Evolutionary conservation across 2,888 invertebrate species (phyloP).

Genomic region (Patella pellucida): DNA sequence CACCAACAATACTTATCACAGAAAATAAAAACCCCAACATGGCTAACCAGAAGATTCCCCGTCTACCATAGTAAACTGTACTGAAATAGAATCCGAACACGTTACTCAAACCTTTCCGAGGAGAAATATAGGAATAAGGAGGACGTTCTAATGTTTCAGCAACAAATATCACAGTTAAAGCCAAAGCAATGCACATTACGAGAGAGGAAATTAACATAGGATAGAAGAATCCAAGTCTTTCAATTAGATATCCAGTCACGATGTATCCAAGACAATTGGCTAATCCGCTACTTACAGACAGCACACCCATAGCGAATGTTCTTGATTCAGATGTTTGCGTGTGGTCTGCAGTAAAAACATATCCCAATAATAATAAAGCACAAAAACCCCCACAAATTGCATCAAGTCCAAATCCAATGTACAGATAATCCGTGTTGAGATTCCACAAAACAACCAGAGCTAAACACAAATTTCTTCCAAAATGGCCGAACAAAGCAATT

Average conservation of each 20-base stretch:
- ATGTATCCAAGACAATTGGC: conserved; percentile 24
- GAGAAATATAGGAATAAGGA: background rate
- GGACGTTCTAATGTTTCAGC: conserved; percentile 19
- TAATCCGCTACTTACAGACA: conserved; percentile 28
- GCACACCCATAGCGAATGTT: conserved; percentile 33
- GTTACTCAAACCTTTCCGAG: background rate
- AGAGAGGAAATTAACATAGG: conserved; percentile 20
- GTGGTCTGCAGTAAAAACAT: background rate
- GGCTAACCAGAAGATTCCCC: conserved; percentile 6
- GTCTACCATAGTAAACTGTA: background rate
- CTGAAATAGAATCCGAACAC: background rate
- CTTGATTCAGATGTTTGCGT: conserved; percentile 12
- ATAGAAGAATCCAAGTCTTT: conserved; percentile 29
- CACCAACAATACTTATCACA: conserved; percentile 7
- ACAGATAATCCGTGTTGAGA: background rate
- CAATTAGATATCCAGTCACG: conserved; percentile 32
- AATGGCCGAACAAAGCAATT: background rate
- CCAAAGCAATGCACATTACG: background rate
- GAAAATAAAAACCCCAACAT: conserved; percentile 15
- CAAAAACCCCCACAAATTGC: background rate
- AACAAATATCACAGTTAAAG: conserved; percentile 10
- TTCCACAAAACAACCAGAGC: background rate
- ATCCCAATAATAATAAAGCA: background rate
- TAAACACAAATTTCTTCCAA: background rate
- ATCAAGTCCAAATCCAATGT: background rate